A percentile compares a stretch with the other conserved stretches of the same genome.
phyloP scores from a whole-genome alignment of 1,140 invertebrate genomes.

The Heliconius nattereri region DNA sequence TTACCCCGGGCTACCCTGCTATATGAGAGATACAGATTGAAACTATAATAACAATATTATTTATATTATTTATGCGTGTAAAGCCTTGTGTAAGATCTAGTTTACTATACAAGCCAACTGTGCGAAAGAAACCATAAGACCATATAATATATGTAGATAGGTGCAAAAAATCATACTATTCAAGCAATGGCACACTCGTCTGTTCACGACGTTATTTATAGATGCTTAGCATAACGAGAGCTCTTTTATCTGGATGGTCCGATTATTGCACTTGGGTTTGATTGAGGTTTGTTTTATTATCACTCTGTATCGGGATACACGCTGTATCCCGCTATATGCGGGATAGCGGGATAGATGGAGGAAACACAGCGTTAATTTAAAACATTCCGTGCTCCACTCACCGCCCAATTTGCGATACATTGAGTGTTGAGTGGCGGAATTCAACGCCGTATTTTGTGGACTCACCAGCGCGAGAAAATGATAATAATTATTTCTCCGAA shows the following conservation, averaged over 20 bases:
- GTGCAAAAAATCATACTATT: background rate
- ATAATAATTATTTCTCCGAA: no score
- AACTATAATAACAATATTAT: background rate
- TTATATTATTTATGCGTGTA: background rate
- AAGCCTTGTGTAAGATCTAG: background rate
- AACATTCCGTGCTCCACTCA: background rate
- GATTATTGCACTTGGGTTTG: background rate
- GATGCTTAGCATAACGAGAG: background rate
- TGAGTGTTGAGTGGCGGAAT: background rate
- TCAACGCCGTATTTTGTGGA: no score
- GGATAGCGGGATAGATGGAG: background rate
- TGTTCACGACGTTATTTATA: constrained; percentile 2
- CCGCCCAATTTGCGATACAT: background rate
- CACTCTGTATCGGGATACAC: no score
- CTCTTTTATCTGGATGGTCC: background rate
- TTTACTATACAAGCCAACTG: background rate
- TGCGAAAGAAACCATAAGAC: background rate
- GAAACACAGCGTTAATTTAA: no score
- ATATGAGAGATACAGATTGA: no score
- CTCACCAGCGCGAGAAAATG: no score
- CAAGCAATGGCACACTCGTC: constrained; percentile 3
- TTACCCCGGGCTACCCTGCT: no score
- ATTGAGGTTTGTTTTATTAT: background rate
- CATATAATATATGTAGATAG: background rate
- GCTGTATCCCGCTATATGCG: background rate